Conservation (phyloP, 2,888 invertebrate genomes). For the Cosmorhoe ocellata region DNA sequence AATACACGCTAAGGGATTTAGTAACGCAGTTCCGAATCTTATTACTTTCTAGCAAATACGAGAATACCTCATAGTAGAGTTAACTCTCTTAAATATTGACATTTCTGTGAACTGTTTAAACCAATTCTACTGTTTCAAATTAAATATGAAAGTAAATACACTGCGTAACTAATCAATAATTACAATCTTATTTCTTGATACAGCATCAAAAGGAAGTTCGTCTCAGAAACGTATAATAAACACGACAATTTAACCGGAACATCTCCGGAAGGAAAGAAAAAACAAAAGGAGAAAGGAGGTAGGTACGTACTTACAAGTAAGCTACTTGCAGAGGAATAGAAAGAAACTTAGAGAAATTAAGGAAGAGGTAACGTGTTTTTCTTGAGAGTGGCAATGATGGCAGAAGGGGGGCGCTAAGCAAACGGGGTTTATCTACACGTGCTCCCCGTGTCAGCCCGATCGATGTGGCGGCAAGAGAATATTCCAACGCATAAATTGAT, state of each 20-base stretch:
- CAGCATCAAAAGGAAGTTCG: conserved; percentile 37
- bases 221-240: conserved; percentile 60
- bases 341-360: conserved; percentile 72
- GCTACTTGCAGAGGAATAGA: conserved; percentile 41
- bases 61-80: too few relatives aligned
- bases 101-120: too few relatives aligned
- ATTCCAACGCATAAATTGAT: conserved; percentile 22
- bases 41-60: too few relatives aligned
- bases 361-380: conserved; percentile 72
- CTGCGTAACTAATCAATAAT: conserved; percentile 30
- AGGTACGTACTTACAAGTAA: conserved; percentile 27
- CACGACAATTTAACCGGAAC: conserved; percentile 71
- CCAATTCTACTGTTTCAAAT: too few relatives aligned
- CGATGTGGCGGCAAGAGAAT: conserved; percentile 22
- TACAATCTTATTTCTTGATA: conserved; percentile 38
- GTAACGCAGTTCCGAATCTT: neutral
- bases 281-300: conserved; percentile 69
- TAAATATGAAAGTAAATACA: conserved; percentile 8
- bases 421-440: conserved; percentile 34
- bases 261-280: conserved; percentile 61
- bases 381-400: conserved; percentile 48
- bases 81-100: too few relatives aligned
- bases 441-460: conserved; percentile 22
- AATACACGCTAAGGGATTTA: neutral
- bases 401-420: conserved; percentile 34